Percentiles rank a stretch among this genome's conserved stretches.
phyloP scores from a whole-genome alignment of 1,140 invertebrate species.

The Aleiodes sp. region DNA sequence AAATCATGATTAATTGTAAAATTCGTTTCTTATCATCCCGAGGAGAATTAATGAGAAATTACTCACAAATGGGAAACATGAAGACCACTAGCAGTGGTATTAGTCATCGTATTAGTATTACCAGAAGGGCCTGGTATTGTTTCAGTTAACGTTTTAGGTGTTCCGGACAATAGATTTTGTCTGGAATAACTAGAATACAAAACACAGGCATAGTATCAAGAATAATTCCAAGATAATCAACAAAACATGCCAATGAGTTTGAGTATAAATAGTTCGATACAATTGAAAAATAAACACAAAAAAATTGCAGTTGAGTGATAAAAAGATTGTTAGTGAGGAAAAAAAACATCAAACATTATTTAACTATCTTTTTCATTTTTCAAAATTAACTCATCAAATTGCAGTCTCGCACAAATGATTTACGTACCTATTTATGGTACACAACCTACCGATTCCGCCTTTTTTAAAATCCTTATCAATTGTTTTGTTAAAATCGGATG shows the following conservation, averaged over 20 bases:
- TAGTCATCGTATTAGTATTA: conserved; percentile 43
- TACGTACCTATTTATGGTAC: background rate
- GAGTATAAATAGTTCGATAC: too few species aligned
- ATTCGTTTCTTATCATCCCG: background rate
- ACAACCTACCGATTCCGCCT: background rate
- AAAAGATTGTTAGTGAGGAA: background rate
- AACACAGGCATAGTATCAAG: conserved; percentile 21
- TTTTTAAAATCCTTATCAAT: too few species aligned
- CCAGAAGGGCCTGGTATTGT: conserved; percentile 35
- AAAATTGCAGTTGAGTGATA: background rate
- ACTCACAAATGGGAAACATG: conserved; percentile 49
- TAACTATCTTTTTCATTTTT: too few species aligned
- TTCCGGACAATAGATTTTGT: conserved; percentile 83
- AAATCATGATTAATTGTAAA: background rate
- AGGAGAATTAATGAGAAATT: background rate
- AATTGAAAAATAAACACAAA: background rate
- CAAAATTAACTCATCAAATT: too few species aligned
- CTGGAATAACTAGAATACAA: conserved; percentile 78
- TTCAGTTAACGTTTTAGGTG: conserved; percentile 72
- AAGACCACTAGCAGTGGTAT: conserved; percentile 39
- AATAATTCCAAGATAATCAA: background rate
- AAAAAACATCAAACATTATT: background rate
- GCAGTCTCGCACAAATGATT: background rate
- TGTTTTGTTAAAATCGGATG: too few species aligned
- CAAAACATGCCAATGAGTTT: conserved; percentile 11